Conservation (phyloP, 2,113 vertebrate species). For the Acanthisitta chloris region DNA sequence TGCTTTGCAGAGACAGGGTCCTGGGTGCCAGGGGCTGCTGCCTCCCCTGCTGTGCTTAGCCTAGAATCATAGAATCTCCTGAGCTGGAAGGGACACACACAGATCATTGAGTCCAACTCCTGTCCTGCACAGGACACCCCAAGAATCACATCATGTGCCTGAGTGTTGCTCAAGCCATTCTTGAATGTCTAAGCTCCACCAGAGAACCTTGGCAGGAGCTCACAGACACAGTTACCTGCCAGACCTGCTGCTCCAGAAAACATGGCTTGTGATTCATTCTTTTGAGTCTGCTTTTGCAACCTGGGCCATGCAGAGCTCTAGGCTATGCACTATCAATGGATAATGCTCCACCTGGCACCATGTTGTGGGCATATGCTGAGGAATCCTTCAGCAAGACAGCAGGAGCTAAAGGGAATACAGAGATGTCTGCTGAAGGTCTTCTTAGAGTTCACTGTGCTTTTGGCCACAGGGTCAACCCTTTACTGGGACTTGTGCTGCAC, state of each 20-base stretch:
- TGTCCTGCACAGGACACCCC: background rate
- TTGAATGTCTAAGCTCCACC: background rate
- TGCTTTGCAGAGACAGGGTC: background rate
- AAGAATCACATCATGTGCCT: background rate
- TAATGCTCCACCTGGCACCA: background rate
- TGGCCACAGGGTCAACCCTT: background rate
- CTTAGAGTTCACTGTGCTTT: background rate
- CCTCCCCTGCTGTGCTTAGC: background rate
- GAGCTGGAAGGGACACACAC: background rate
- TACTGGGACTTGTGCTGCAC: background rate
- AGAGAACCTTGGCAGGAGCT: background rate
- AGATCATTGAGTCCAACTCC: accelerated
- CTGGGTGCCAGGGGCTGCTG: background rate
- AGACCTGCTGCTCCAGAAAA: background rate
- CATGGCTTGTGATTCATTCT: background rate
- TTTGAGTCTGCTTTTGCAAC: background rate
- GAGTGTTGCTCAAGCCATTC: background rate
- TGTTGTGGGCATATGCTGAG: background rate
- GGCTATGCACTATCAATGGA: background rate
- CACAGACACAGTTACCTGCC: background rate
- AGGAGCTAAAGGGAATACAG: background rate
- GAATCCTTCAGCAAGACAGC: background rate
- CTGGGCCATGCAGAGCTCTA: background rate
- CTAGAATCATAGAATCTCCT: background rate
- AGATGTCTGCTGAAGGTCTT: background rate